Conservation (phyloP, 2,113 vertebrate genomes). For the Gasterosteus aculeatus region DNA sequence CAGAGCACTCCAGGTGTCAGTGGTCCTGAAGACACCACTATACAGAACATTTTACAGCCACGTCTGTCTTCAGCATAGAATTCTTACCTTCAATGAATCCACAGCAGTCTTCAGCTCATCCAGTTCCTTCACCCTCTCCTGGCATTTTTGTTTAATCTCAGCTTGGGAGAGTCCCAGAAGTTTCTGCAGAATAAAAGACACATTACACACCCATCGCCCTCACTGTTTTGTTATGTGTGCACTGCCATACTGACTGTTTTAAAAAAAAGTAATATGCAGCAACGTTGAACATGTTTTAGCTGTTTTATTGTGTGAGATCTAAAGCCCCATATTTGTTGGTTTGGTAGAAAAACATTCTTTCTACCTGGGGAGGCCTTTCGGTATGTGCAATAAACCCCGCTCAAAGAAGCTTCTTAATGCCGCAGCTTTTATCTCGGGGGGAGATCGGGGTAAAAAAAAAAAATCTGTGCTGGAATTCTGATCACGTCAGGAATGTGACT, state of each 20-base stretch:
- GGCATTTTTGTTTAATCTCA: slow-evolving; percentile 84
- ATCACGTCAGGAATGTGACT: slow-evolving; percentile 80
- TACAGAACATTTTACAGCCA: background rate
- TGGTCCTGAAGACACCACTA: background rate
- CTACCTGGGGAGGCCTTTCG: slow-evolving; percentile 53
- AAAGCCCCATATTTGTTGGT: slow-evolving; percentile 34
- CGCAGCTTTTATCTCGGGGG: slow-evolving; percentile 72
- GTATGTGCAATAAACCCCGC: slow-evolving; percentile 52
- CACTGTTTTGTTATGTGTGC: background rate
- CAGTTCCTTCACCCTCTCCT: slow-evolving; percentile 84
- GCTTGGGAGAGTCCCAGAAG: slow-evolving; percentile 82
- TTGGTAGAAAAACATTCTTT: slow-evolving; percentile 56
- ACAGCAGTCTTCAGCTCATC: slow-evolving; percentile 83
- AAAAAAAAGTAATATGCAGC: slow-evolving; percentile 1
- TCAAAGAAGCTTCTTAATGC: slow-evolving; percentile 66
- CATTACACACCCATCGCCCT: slow-evolving; percentile 15
- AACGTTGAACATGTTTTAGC: slow-evolving; percentile 17
- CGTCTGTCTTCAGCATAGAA: background rate
- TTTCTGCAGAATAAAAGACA: slow-evolving; percentile 74
- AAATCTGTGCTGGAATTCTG: slow-evolving; percentile 73
- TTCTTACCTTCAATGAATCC: slow-evolving; percentile 82
- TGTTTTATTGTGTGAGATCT: slow-evolving; percentile 1
- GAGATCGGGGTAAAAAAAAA: slow-evolving; percentile 16
- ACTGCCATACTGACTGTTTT: slow-evolving; percentile 17
- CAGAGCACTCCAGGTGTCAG: slow-evolving; percentile 22